phyloP scores from a whole-genome alignment of 2,888 invertebrate genomes.

The Ephialtes manifestator region DNA sequence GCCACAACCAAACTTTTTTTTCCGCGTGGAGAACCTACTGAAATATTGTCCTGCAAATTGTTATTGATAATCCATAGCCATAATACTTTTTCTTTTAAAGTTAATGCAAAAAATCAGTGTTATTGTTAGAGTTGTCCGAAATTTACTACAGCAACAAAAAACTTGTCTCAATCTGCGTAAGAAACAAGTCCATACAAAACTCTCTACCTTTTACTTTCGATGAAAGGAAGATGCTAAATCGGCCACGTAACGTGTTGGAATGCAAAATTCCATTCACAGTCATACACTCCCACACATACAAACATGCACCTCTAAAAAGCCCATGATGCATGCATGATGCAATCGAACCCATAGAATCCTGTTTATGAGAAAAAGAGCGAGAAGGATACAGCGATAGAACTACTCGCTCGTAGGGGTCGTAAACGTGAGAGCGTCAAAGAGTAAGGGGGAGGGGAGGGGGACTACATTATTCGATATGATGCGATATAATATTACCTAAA shows the following conservation, averaged over 20 bases:
- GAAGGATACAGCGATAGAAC: neutral
- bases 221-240: neutral
- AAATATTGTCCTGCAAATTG: too few relatives aligned
- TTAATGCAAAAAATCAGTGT: too few relatives aligned
- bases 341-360: constrained; percentile 10
- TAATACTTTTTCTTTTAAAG: too few relatives aligned
- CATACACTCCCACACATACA: neutral
- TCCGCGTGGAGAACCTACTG: too few relatives aligned
- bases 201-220: neutral
- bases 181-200: neutral
- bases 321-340: neutral
- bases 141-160: too few relatives aligned
- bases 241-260: neutral
- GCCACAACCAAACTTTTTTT: too few relatives aligned
- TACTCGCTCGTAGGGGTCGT: neutral
- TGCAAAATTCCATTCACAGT: neutral
- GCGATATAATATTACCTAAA: too few relatives aligned
- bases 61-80: too few relatives aligned
- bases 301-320: neutral
- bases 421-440: constrained; percentile 10
- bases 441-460: neutral
- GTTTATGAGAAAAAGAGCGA: neutral
- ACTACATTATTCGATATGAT: too few relatives aligned
- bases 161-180: neutral
- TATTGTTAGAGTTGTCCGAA: too few relatives aligned